phyloP scores from a whole-genome alignment of 2,113 vertebrate species.

The Tringa solitaria region DNA sequence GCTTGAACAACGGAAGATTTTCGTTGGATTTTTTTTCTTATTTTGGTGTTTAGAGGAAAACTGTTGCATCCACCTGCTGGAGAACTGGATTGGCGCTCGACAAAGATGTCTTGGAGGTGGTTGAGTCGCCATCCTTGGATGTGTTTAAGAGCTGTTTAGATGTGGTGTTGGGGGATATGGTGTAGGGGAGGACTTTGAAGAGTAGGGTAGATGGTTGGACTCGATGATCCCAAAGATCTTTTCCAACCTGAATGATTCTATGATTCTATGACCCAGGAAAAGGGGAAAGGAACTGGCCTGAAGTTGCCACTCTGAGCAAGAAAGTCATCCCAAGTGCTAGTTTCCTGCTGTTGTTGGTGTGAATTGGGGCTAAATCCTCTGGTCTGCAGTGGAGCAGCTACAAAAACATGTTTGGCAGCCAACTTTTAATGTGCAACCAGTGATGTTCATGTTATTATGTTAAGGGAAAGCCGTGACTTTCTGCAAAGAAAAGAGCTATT shows the following conservation, averaged over 20 bases:
- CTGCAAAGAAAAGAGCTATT: neutral
- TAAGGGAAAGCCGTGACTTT: neutral
- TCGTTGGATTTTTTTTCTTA: neutral
- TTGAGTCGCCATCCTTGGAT: too few relatives aligned
- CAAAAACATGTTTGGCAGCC: neutral
- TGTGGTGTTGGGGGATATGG: too few relatives aligned
- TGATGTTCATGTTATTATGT: neutral
- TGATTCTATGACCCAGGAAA: neutral
- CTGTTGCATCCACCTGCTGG: neutral
- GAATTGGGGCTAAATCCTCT: neutral
- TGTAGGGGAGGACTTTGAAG: too few relatives aligned
- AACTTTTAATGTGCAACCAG: neutral
- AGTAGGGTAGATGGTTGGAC: too few relatives aligned
- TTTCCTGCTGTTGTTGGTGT: neutral
- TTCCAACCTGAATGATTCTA: too few relatives aligned
- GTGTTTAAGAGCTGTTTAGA: too few relatives aligned
- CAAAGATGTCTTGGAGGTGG: neutral
- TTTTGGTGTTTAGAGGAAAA: neutral
- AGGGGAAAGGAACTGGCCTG: neutral
- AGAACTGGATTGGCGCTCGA: neutral
- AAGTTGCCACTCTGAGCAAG: neutral
- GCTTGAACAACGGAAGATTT: slow-evolving; percentile 8
- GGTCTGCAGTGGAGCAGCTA: neutral
- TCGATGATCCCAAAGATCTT: too few relatives aligned
- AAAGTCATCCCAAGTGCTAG: neutral